Evolutionary conservation across 1,140 invertebrate species (phyloP).

Genomic region (Halesus radiatus): DNA sequence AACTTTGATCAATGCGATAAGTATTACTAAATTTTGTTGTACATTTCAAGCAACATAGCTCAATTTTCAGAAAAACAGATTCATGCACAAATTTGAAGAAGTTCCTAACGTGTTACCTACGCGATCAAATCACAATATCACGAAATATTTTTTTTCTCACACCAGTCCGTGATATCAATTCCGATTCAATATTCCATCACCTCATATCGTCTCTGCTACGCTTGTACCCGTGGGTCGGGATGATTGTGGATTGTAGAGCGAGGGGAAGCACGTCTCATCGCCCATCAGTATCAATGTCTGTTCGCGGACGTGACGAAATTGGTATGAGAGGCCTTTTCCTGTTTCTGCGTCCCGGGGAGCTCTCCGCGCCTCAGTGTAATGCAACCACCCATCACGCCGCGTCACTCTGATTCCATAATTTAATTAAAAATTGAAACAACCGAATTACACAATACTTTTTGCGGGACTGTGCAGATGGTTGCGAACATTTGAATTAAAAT

Average conservation of each 20-base stretch:
- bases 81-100: too few species aligned
- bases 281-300: conserved; percentile 31
- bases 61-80: too few species aligned
- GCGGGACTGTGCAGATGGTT: too few species aligned
- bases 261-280: not conserved
- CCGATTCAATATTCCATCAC: not conserved
- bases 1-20: too few species aligned
- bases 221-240: not conserved
- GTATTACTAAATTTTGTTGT: too few species aligned
- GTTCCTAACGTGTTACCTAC: too few species aligned
- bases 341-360: not conserved
- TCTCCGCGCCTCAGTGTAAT: not conserved
- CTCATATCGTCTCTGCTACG: not conserved
- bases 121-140: too few species aligned
- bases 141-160: too few species aligned
- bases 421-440: not conserved
- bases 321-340: conserved; percentile 1
- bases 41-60: too few species aligned
- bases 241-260: too few species aligned
- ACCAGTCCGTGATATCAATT: not conserved
- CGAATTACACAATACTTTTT: too few species aligned
- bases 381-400: not conserved
- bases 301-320: conserved; percentile 31
- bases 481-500: too few species aligned
- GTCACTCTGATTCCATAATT: conserved; percentile 6